Base-by-base conservation (phyloP, 2,113 vertebrate genomes). In the Periophthalmus modestus region DNA sequence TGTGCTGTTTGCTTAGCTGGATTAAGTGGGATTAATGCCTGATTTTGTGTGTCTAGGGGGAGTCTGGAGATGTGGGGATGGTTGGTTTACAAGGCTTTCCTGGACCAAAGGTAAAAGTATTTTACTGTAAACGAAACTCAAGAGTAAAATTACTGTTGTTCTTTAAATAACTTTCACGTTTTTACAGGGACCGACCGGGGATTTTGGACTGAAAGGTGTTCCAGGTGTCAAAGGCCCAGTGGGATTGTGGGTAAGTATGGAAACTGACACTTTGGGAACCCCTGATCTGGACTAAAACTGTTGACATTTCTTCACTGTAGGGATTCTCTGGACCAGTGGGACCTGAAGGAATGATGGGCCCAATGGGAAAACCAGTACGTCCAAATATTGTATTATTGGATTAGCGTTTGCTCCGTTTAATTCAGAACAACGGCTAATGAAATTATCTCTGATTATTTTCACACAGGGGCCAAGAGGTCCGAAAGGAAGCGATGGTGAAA, bases 81-180 rank as follows among this genome's bases (percentile, higher is more conserved):
- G 92, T 91, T 86, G 98, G 98, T 24, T 95, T 99, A 83, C 96
- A 95, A 75, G 98, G 98, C 82, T 97, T 98, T 77, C 95, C 95
- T 82, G 98, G 98, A 19, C 97, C 96, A 71, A 95, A 93, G 94
- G 98, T 99, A 91, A 79, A 90, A 58, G 11, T 14, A 4, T 50
- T 2, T 14, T 36, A 14, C 16, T 16, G 0, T 3, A 4, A 48
- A 34, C 50, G 34, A 34, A 2, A 74, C 0, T 9, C 66, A 52
- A 23, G 7, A 65, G 11, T n/a, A 47, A 11, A 59, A 21, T 54
- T 16, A 68, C 6, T 4, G 67, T 47, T 18, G 1, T 21, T 9
- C 24, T 12, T 57, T 52, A 57, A 19, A 57, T 43, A 57, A 21
- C 9, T 5, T 62, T 34, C 24, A 34, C 28, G 1, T 16, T 34